Conservation (phyloP, 2,888 invertebrate species). For the Nemotelus nigrinus region DNA sequence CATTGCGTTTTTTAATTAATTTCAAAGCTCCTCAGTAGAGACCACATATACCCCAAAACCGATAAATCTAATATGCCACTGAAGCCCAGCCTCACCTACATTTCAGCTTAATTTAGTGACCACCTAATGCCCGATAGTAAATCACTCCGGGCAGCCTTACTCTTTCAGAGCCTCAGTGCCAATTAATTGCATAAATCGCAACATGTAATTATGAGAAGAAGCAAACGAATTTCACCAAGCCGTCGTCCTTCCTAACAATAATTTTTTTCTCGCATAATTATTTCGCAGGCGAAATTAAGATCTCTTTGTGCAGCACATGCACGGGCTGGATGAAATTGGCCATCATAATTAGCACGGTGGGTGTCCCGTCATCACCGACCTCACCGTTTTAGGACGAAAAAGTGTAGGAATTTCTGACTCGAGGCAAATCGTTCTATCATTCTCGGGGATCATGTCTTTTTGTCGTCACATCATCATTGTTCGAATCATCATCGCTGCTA, state of each 20-base stretch:
- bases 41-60: background rate
- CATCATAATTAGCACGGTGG: conserved; percentile 17
- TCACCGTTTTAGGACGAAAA: conserved; percentile 9
- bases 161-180: background rate
- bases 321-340: conserved; percentile 19
- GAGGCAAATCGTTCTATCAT: conserved; percentile 39
- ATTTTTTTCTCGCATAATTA: conserved; percentile 13
- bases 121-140: background rate
- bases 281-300: conserved; percentile 2
- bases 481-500: background rate
- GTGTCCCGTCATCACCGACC: conserved; percentile 34
- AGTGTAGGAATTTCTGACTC: conserved; percentile 27
- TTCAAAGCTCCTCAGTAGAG: background rate
- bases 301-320: background rate
- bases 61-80: no score
- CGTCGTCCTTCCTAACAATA: conserved; percentile 3
- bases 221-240: conserved; percentile 5
- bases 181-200: conserved; percentile 7
- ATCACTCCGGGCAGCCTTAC: background rate
- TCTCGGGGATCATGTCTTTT: conserved; percentile 25
- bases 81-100: background rate
- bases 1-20: no score
- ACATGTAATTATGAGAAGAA: background rate
- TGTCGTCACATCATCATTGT: conserved; percentile 21
- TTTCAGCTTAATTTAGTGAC: background rate